Evolutionary conservation across 2,113 vertebrate genomes (phyloP).

Genomic region (Garra rufa): DNA sequence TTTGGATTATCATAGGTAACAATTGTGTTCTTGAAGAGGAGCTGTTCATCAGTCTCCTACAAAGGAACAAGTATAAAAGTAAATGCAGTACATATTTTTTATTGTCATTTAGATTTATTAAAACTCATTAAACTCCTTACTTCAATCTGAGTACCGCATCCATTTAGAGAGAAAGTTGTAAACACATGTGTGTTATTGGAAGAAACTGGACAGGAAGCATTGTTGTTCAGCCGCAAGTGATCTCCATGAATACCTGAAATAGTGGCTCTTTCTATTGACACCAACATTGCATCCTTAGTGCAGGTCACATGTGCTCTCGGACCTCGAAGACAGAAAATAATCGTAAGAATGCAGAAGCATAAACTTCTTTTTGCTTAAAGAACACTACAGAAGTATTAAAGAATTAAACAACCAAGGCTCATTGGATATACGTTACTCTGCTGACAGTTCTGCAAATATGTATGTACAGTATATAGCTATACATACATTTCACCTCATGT

Average conservation of each 20-base stretch:
- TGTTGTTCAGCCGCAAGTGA: slow-evolving; percentile 59
- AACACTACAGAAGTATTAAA: not conserved
- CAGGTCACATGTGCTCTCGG: not conserved
- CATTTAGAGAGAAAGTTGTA: slow-evolving; percentile 32
- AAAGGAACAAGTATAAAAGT: no score
- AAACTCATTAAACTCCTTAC: slow-evolving; percentile 14
- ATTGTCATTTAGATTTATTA: not conserved
- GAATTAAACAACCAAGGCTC: not conserved
- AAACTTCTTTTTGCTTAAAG: not conserved
- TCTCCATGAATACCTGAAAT: slow-evolving; percentile 11
- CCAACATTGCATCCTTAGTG: not conserved
- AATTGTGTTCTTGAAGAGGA: no score
- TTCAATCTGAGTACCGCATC: slow-evolving; percentile 49
- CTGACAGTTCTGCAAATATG: no score
- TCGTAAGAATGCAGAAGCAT: no score
- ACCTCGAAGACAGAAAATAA: no score
- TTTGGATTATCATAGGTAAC: no score
- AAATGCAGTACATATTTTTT: not conserved
- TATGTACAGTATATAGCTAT: no score
- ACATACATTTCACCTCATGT: no score
- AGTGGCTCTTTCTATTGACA: not conserved
- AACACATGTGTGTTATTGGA: slow-evolving; percentile 61
- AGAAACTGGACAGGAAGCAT: slow-evolving; percentile 54
- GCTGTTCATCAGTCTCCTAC: no score
- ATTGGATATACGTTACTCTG: no score